Base-by-base conservation (phyloP, 2,113 vertebrate species). In the Pungitius pungitius region DNA sequence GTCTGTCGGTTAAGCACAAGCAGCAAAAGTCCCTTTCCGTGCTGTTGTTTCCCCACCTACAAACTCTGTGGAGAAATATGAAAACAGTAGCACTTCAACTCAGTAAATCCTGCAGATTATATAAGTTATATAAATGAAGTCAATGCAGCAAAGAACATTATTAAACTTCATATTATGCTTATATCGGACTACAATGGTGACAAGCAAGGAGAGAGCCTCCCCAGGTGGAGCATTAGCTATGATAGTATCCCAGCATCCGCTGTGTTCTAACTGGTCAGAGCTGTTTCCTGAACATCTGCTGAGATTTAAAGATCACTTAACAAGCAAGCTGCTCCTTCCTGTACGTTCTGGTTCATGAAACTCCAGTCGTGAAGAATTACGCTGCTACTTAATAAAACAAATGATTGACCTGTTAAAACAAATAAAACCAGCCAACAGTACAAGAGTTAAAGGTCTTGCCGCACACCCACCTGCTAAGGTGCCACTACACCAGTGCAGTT, bases 401-500 rank as follows among this genome's bases (percentile, higher is more conserved):
- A 27, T 43, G 24, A 56, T 33, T 0, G 8, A 37, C 14, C 12
- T 18, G 26, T 37, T 26, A 6, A 35, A 49, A 8, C 27, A 33
- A 62, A 55, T 33, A 6, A 14, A 40, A 39, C 22, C 39, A 39
- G 7, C 37, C 5, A 30, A 24, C 18, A 71, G 35, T 30, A 14
- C 57, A 18, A 33, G 8, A n/a, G 18, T 39, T 47, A 47, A 52
- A 71, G 45, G 33, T 26, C 24, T 18, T 0, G 22, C 14, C 52
- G 40, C 8, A n/a, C 17, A 37, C 13, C 17, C 43, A 56, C 3
- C 39, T 27, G 39, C 8, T 9, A 18, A n/a, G 30, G 49, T 10
- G 55, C 30, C 33, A 27, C 14, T 24, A 39, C 30, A 49, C 24
- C 39, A 43, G 59, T 68, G 63, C 79, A 68, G 42, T n/a, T 40